These are phyloP conservation scores for Conus canariensis DNA, from an alignment of 2,888 invertebrate genomes.

Conservation along the genomic window DNA sequence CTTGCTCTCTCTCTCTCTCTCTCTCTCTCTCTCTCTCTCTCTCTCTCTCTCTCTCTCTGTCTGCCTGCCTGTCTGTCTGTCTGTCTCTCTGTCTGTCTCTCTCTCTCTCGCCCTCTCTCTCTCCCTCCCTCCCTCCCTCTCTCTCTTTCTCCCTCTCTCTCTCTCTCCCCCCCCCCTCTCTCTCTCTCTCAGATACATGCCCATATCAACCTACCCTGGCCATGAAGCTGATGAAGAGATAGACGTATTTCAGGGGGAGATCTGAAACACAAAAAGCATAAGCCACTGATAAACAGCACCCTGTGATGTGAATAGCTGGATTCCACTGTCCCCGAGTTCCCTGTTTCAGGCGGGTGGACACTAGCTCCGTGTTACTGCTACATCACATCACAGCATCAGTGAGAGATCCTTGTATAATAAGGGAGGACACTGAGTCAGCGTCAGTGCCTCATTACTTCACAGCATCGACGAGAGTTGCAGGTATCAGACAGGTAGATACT, in stretches of 20 bases:
- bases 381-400: too few species aligned
- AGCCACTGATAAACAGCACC: background rate
- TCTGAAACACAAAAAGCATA: conserved; percentile 27
- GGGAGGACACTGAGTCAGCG: too few species aligned
- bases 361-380: too few species aligned
- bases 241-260: conserved; percentile 32
- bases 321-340: too few species aligned
- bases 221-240: conserved; percentile 30
- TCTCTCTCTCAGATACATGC: too few species aligned
- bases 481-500: too few species aligned
- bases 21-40: conserved; percentile 15
- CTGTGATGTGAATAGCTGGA: too few species aligned
- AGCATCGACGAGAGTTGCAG: too few species aligned
- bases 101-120: too few species aligned
- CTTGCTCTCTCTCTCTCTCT: background rate
- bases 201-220: conserved; percentile 30
- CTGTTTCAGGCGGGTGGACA: too few species aligned
- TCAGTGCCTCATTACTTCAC: too few species aligned
- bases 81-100: background rate
- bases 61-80: background rate
- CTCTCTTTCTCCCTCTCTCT: background rate
- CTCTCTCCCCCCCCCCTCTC: background rate
- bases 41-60: conserved; percentile 3
- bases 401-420: too few species aligned
- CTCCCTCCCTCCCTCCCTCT: background rate